Conservation (phyloP, 30 jellyfish, hydroid and myxozoan genomes). For the Nemopilema nomurai region DNA sequence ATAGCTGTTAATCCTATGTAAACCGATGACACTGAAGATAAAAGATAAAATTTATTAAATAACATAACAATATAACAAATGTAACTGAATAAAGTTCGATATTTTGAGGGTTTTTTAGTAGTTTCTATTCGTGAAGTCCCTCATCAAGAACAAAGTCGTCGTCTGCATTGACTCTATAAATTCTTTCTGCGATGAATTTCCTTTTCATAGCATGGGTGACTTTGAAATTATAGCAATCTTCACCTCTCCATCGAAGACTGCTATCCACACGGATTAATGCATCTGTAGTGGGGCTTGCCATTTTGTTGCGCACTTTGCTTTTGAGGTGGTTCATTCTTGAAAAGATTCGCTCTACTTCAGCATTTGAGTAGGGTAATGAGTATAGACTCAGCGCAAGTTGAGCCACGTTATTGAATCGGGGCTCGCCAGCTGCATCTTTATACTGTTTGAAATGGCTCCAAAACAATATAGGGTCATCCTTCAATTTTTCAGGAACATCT, state of each 20-base stretch:
- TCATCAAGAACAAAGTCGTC: background rate
- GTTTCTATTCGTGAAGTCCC: background rate
- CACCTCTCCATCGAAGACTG: slow-evolving; percentile 39
- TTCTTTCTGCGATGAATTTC: background rate
- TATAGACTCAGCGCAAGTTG: slow-evolving; percentile 36
- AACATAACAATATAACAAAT: slow-evolving; percentile 7
- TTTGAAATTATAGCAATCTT: too few species aligned
- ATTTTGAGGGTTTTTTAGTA: background rate
- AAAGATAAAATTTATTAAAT: slow-evolving; percentile 2
- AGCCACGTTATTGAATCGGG: slow-evolving; percentile 30
- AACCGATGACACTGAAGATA: slow-evolving; percentile 35
- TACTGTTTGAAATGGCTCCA: slow-evolving; percentile 40
- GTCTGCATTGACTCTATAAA: background rate
- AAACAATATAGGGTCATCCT: slow-evolving; percentile 11
- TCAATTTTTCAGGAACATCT: slow-evolving; percentile 34
- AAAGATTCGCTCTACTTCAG: slow-evolving; percentile 59
- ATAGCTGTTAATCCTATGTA: slow-evolving; percentile 18
- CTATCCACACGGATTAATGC: slow-evolving; percentile 39
- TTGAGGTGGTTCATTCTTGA: slow-evolving; percentile 34
- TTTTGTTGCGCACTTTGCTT: slow-evolving; percentile 46
- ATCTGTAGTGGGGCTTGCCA: slow-evolving; percentile 57
- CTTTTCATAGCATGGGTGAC: too few species aligned
- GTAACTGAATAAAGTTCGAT: background rate
- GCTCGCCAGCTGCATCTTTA: slow-evolving; percentile 50
- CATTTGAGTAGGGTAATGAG: slow-evolving; percentile 56